Evolutionary conservation across 2,888 invertebrate genomes (phyloP), one percentile per base, ranked within the genome.

Genomic region (Unio pictorum): DNA sequence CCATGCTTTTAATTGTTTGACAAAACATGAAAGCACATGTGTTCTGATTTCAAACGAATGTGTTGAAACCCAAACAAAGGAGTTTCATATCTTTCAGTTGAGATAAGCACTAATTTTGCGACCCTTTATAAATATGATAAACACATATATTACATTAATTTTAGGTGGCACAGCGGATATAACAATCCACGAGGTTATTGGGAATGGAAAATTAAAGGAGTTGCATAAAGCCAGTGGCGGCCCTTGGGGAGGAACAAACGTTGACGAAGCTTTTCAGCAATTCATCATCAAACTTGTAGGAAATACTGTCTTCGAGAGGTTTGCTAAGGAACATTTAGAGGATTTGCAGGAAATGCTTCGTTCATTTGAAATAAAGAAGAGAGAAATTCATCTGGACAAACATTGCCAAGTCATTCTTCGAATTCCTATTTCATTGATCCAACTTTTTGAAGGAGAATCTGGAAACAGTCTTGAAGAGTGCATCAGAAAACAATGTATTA

Each of bases 161-260:
- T 15, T 26, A 81, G 81, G 81, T 67, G 79, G 79, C 4, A 81
- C 81, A 20, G 78, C 73, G 34, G 79, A 81, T 58, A 79, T 81
- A 4, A 81, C 81, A 1, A 75, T 79, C 4, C 81, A 81, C 56
- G 71, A 79, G 56, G 70, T 73, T 56, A 75, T 76, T n/a, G 45
- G 59, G 15, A 77, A 79, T 26, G 78, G 77, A 1, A 73, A 73
- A 0, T 68, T 81, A 3, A 69, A 74, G 59, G 81, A 81, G 55
- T 55, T 79, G 20, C 77, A 77, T 64, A 79, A 79, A 69, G 74
- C 79, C 15, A 79, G 74, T 28, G 81, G 81, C 23, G 79, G 81
- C 2, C 70, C 81, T 6, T 81, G 81, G 81, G 81, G 81, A 8
- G 81, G 81, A 5, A 77, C 77, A 7, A 73, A 74, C 55, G 78